Evolutionary conservation across 1,140 invertebrate genomes (phyloP).

Genomic region (Portunus trituberculatus): DNA sequence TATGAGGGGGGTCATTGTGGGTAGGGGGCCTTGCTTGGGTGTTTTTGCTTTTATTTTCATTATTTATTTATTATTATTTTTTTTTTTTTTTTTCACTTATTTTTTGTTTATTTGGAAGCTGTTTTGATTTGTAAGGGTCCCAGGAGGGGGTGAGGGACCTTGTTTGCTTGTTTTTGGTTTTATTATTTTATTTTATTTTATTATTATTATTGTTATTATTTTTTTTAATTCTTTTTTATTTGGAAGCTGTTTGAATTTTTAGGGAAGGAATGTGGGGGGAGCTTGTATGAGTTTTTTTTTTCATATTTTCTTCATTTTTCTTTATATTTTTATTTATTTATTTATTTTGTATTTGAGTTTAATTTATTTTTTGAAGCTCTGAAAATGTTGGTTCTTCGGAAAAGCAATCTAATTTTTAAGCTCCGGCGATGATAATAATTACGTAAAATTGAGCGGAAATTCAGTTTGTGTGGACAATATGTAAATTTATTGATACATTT

Average conservation of each 20-base stretch:
- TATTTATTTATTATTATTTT: background rate
- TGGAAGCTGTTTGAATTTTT: background rate
- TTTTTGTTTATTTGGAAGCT: too few species aligned
- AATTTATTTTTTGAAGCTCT: background rate
- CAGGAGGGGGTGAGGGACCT: background rate
- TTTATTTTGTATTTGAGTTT: background rate
- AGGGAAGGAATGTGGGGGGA: background rate
- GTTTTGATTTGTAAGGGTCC: background rate
- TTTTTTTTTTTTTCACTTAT: background rate
- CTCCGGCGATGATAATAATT: too few species aligned
- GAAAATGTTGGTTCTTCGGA: too few species aligned
- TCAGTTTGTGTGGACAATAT: too few species aligned
- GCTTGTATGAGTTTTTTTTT: background rate
- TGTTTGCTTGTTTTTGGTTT: background rate
- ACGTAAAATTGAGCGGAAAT: too few species aligned
- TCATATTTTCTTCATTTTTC: slow-evolving; percentile 57
- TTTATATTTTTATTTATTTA: background rate
- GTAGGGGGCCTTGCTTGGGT: background rate
- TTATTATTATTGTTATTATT: background rate
- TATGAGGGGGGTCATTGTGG: background rate
- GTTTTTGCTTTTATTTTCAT: background rate
- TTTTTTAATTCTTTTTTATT: background rate
- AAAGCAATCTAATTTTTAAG: too few species aligned
- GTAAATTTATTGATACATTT: background rate
- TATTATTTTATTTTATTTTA: background rate